Base-by-base conservation (phyloP, 2,113 vertebrate genomes). In the human region DNA sequence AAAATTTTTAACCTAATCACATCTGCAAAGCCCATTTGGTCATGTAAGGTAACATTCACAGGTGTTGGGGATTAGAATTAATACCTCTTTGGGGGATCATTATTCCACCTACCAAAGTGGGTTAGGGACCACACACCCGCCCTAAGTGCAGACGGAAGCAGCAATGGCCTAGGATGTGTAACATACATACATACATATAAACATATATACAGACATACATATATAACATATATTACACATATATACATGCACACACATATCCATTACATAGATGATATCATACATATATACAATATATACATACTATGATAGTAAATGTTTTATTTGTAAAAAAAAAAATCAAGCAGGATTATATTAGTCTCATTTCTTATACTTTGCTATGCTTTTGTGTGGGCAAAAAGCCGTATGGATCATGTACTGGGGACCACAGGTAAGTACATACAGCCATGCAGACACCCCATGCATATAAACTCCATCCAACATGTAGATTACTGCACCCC, bases 251-350 rank as follows among this genome's bases (percentile, higher is more conserved):
- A 70, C 5, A 8, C 38, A 52, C 35, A 32, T 50, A 6, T 52
- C 11, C 6, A 2, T 5, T 48, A 35, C 18, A 88, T 43, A 45
- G 8, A 68, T 30, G 18, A 23, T 30, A 76, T 6, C 32, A 68
- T 45, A 32, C 12, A 90, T 80, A 70, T 64, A 3, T 81, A 87
- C 2, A 20, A 3, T 30, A 91, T 10, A 70, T 17, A 76, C 38
- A 80, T 45, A 76, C 6, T 73, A 75, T 72, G 23, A 90, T 4
- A 66, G 22, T 32, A 79, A 93, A 85, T 38, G 45, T 52, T 82
- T 84, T 81, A 64, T 85, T 79, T 92, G 1, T 43, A 35, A 75
- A 81, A 79, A 81, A 78, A 75, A 55, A 50, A 35, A 90, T 57
- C 68, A 61, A 85, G 38, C 16, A 89, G 23, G 22, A 79, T 89